These are phyloP conservation scores for Telmatochromis sp. DNA, from an alignment of 2,113 vertebrate genomes.

Conservation along the genomic window DNA sequence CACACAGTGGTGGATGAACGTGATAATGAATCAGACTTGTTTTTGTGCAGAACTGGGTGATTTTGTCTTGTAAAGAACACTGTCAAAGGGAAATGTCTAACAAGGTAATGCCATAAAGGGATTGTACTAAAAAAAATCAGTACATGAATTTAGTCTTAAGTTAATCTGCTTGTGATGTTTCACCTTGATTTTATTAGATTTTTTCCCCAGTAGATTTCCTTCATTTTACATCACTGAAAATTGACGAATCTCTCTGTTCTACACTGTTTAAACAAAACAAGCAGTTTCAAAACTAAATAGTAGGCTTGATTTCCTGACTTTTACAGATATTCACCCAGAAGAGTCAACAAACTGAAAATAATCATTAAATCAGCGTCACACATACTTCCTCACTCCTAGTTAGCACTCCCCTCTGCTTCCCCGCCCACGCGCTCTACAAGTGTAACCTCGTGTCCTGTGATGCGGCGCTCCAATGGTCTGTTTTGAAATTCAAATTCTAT, in stretches of 20 bases:
- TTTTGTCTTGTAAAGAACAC: not conserved
- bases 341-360: not conserved
- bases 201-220: not conserved
- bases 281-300: not conserved
- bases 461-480: not conserved
- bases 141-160: not conserved
- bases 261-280: not conserved
- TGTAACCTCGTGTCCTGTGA: conserved; percentile 17
- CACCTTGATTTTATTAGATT: not conserved
- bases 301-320: not conserved
- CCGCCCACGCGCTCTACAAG: not conserved
- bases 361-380: not conserved
- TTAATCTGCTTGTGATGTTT: not conserved
- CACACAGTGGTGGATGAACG: not conserved
- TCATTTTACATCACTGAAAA: not conserved
- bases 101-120: not conserved
- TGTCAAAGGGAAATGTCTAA: not conserved
- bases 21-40: not conserved
- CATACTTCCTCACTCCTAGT: not conserved
- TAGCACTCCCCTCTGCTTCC: not conserved
- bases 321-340: not conserved
- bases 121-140: not conserved
- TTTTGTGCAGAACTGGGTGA: not conserved
- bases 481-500: conserved; percentile 45
- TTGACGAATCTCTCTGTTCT: not conserved